Conservation (phyloP, 2,797 vertebrate genomes). For the Choloepus didactylus region DNA sequence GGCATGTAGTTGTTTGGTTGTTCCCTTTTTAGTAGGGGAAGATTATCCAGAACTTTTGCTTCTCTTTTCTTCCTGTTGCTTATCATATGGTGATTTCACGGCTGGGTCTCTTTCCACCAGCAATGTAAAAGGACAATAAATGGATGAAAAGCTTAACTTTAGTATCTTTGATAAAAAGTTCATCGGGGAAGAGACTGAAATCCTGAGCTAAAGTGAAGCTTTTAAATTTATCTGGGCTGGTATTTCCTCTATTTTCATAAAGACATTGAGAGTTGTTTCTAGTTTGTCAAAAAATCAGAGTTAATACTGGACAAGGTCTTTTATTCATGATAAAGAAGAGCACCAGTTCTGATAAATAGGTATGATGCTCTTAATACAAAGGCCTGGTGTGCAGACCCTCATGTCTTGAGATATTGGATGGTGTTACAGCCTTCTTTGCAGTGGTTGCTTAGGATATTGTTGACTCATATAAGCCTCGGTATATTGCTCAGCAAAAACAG, state of each 20-base stretch:
- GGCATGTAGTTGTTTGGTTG: not conserved
- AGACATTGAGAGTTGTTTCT: not conserved
- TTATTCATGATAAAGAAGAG: constrained; percentile 3
- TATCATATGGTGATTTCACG: not conserved
- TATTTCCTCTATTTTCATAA: constrained; percentile 53
- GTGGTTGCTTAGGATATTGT: constrained; percentile 28
- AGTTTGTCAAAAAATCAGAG: constrained; percentile 28
- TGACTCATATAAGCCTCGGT: constrained; percentile 36
- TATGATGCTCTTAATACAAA: not conserved
- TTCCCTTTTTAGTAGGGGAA: not conserved
- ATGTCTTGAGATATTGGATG: not conserved
- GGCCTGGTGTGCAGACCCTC: not conserved
- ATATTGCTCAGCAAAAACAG: constrained; percentile 52
- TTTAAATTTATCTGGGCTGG: constrained; percentile 30
- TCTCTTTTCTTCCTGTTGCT: not conserved
- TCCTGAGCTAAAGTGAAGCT: not conserved
- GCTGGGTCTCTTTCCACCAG: not conserved
- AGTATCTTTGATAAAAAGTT: not conserved
- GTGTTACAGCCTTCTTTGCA: not conserved
- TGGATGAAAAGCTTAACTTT: not conserved
- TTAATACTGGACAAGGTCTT: not conserved
- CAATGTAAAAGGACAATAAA: constrained; percentile 23
- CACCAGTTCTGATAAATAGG: constrained; percentile 16
- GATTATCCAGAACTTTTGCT: not conserved
- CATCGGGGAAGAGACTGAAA: constrained; percentile 8